Base-by-base conservation (phyloP, 2,113 vertebrate species). In the Shinisaurus crocodilurus region DNA sequence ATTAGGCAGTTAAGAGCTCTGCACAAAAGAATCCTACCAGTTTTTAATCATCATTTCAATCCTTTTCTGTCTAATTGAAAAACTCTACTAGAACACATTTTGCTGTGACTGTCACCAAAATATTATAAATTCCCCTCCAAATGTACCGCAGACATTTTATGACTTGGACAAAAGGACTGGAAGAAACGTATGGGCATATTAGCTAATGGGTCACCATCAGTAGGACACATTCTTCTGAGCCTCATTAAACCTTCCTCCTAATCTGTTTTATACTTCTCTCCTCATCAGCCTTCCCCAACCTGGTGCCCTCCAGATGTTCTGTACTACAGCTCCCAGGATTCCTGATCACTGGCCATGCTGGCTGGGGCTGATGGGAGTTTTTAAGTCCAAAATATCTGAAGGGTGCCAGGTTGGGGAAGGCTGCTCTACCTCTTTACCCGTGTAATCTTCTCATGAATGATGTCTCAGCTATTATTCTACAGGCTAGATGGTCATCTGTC, bases 41-140 rank as follows among this genome's bases (percentile, higher is more conserved):
- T 88, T 88, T 76, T 95, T 93, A 88, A 82, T 91, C 67, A 88
- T 85, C 79, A 82, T 80, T 5, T 50, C 5, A 67, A 84, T 89
- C 90, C 84, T 45, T 69, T 63, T 34, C 81, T 91, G n/a, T 90
- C 92, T 89, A 91, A 89, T 69, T 92, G 45, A 86, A 87, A 85
- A 86, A 57, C 92, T 6, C 9, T 48, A 2, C 89, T 77, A 89
- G 87, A 94, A 93, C 69, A 94, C 80, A 93, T 86, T 95, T 90
- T 60, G n/a, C 86, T 92, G 54, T 91, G 88, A 90, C 88, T 82
- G 93, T 92, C 92, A 79, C 54, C 77, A 82, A 93, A 92, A 77
- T 69, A 91, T 94, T 92, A 88, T 94, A 87, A 90, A 93, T 93
- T 90, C 92, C 13, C 1, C 13, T 86, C 69, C 50, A 75, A 57